Evolutionary conservation across 1,140 invertebrate genomes (phyloP).

Genomic region (Drosophila sproati): DNA sequence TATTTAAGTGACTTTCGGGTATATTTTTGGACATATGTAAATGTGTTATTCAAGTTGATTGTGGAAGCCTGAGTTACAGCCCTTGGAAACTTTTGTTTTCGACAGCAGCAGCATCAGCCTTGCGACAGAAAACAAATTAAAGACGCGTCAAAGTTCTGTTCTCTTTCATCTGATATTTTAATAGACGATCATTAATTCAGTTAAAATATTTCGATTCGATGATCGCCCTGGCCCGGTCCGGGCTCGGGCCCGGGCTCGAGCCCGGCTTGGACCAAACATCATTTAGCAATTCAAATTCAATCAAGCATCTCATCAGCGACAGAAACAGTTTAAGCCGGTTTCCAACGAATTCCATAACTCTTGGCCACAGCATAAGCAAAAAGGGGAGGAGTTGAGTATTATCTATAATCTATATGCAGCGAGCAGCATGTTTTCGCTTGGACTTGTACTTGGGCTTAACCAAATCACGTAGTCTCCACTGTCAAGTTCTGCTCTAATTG

Average conservation of each 20-base stretch:
- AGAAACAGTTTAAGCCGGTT: constrained; percentile 42
- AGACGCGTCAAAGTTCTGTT: constrained; percentile 37
- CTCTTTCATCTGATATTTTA: constrained; percentile 47
- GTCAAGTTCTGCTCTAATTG: constrained; percentile 54
- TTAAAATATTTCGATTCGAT: constrained; percentile 64
- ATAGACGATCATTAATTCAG: constrained; percentile 73
- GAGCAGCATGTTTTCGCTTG: not conserved
- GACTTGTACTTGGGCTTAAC: constrained; percentile 8
- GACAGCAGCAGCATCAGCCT: constrained; percentile 30
- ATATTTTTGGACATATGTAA: constrained; percentile 47
- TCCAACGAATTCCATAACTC: constrained; percentile 46
- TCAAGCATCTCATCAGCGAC: constrained; percentile 37
- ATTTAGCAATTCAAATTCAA: constrained; percentile 80
- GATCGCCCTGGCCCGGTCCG: constrained; percentile 27
- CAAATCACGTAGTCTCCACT: constrained; percentile 35
- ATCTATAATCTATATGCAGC: constrained; percentile 8
- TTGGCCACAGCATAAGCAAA: constrained; percentile 6
- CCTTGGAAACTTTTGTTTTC: constrained; percentile 51
- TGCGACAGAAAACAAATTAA: constrained; percentile 42
- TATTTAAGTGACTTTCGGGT: constrained; percentile 35
- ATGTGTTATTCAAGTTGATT: constrained; percentile 19
- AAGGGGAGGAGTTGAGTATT: not conserved
- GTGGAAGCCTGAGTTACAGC: constrained; percentile 14
- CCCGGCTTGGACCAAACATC: constrained; percentile 15
- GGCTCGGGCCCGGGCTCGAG: not conserved